phyloP scores from a whole-genome alignment of 2,113 vertebrate genomes.

The Psophia crepitans region DNA sequence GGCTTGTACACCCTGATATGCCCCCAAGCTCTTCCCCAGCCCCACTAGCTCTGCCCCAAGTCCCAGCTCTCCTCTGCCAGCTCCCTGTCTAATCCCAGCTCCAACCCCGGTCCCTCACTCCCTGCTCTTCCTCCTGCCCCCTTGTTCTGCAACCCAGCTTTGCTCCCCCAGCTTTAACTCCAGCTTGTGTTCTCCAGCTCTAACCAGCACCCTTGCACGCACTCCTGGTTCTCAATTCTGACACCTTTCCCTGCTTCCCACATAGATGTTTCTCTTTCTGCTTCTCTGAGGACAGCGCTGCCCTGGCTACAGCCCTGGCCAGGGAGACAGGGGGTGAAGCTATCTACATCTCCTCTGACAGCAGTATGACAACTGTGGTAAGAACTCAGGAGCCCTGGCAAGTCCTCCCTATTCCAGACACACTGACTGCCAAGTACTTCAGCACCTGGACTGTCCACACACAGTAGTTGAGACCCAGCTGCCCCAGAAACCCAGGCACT shows the following conservation, averaged over 20 bases:
- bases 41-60: background rate
- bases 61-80: background rate
- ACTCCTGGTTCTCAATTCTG: background rate
- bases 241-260: background rate
- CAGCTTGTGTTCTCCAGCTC: background rate
- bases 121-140: background rate
- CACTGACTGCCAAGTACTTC: background rate
- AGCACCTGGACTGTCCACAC: background rate
- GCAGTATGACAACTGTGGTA: background rate
- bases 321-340: background rate
- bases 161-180: background rate
- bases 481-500: background rate
- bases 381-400: background rate
- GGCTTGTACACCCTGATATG: background rate
- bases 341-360: background rate
- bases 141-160: background rate
- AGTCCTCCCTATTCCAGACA: background rate
- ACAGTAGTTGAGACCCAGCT: background rate
- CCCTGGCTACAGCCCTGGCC: background rate
- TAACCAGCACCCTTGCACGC: background rate
- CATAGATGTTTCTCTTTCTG: background rate
- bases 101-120: background rate
- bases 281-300: background rate
- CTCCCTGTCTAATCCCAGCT: background rate
- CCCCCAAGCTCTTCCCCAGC: background rate